Conservation (phyloP, 1,140 invertebrate species). For the Acromyrmex heyeri region DNA sequence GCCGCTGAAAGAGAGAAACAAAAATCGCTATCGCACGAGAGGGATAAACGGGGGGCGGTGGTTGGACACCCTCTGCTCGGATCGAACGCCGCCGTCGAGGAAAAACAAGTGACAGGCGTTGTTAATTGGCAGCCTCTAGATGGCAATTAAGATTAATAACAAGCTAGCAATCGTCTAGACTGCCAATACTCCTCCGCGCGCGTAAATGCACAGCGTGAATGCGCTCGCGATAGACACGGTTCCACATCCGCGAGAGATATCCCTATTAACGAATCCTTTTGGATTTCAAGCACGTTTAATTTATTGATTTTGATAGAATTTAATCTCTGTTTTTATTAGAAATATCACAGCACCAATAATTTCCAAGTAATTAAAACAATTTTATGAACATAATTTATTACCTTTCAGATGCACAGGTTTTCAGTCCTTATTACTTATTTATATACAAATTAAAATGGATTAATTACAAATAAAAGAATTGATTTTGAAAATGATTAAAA, state of each 20-base stretch:
- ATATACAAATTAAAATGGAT: too few species aligned
- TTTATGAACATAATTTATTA: not conserved
- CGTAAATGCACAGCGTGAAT: slow-evolving; percentile 21
- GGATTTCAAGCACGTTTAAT: slow-evolving; percentile 24
- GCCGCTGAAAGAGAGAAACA: slow-evolving; percentile 60
- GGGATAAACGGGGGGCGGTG: slow-evolving; percentile 44
- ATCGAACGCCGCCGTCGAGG: slow-evolving; percentile 54
- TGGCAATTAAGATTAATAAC: slow-evolving; percentile 85
- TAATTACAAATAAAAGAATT: not conserved
- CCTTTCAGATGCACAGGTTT: not conserved
- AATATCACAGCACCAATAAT: not conserved
- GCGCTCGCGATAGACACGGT: not conserved
- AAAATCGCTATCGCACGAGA: slow-evolving; percentile 50
- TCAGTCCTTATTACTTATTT: not conserved
- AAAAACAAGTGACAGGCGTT: slow-evolving; percentile 83
- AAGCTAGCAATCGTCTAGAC: slow-evolving; percentile 75
- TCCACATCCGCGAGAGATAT: slow-evolving; percentile 7
- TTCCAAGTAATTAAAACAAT: not conserved
- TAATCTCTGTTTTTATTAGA: not conserved
- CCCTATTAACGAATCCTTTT: slow-evolving; percentile 25
- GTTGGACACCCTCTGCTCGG: slow-evolving; percentile 42
- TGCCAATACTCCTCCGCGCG: slow-evolving; percentile 33
- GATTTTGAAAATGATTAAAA: not conserved
- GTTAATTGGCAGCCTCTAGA: slow-evolving; percentile 84
- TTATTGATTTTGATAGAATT: not conserved